Conservation (phyloP, 1,140 invertebrate species). For the Pantala flavescens region DNA sequence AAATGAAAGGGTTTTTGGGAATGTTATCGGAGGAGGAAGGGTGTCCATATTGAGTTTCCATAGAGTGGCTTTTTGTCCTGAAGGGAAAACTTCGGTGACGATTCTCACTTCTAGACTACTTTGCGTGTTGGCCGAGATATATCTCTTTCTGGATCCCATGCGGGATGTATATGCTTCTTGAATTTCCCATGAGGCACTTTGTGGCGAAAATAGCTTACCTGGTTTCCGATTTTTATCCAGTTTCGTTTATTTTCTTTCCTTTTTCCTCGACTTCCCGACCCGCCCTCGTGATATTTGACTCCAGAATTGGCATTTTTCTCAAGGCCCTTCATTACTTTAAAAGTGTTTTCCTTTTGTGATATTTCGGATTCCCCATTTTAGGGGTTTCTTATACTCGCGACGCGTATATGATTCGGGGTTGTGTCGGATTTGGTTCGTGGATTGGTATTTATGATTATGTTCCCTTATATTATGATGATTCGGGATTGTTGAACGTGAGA, state of each 20-base stretch:
- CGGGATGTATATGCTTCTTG: slow-evolving; percentile 5
- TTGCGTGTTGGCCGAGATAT: slow-evolving; percentile 4
- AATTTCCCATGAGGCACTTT: slow-evolving; percentile 9
- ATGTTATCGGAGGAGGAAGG: background rate
- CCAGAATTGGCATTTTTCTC: background rate
- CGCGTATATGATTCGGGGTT: no score
- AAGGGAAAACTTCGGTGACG: slow-evolving; percentile 4
- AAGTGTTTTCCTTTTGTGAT: no score
- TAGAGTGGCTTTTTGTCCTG: background rate
- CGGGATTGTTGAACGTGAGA: no score
- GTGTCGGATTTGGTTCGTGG: no score
- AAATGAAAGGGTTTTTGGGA: background rate
- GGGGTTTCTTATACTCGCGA: no score
- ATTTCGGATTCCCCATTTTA: no score
- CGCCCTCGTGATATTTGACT: background rate
- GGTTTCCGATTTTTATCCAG: background rate
- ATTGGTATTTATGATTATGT: no score
- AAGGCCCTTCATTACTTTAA: background rate
- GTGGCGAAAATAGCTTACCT: slow-evolving; percentile 3
- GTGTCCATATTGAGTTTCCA: background rate
- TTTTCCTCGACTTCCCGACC: background rate
- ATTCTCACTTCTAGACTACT: background rate
- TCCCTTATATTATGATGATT: no score
- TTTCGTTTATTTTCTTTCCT: background rate
- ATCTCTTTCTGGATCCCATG: background rate